Evolutionary conservation across 2,113 vertebrate species (phyloP), one percentile per base, ranked within the genome.

Genomic region (Vimba vimba): DNA sequence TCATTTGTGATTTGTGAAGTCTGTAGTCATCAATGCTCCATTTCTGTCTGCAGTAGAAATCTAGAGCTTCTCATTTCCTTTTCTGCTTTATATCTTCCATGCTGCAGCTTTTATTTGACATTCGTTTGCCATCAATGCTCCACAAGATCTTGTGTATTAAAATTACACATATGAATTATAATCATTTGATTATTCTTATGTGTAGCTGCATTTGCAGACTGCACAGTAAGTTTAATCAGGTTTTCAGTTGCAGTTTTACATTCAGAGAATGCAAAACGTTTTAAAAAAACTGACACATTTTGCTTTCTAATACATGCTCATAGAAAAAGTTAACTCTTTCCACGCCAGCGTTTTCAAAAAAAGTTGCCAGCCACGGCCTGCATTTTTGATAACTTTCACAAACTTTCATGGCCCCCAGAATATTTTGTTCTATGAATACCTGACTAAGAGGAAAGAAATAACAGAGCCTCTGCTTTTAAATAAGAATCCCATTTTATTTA

Each of bases 1-100:
- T 80, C 78, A 80, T 80, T 25, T 36, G 30, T 43, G 50, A 64
- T 82, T 82, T 82, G 80, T 69, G 64, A 50, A 5, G 47, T 82
- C 62, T 55, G 45, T 55, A 4, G 27, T n/a, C 64, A 47, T 25
- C 39, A 64, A 19, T 30, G 15, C 36, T 80, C 25, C 64, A 33
- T 82, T 52, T 45, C 39, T 62, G 33, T 79, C 59, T 27, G 15
- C n/a, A 3, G 43, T 50, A 68, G 79, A 81, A 52, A 33, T 82
- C 9, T 33, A 52, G 62, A 10, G 27, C 19, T 52, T 21, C 13
- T 52, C 11, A 52, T 33, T 23, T 52, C 25, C 10, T 2, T 68
- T 80, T 43, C 36, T 45, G 62, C 60, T 21, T 50, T 33, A 33
- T 6, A 77, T 55, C 25, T 30, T 33, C 50, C 75, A 75, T 75